Evolutionary conservation across 1,140 invertebrate genomes (phyloP), one percentile per base, ranked within the genome.

Genomic region (Panulirus ornatus): DNA sequence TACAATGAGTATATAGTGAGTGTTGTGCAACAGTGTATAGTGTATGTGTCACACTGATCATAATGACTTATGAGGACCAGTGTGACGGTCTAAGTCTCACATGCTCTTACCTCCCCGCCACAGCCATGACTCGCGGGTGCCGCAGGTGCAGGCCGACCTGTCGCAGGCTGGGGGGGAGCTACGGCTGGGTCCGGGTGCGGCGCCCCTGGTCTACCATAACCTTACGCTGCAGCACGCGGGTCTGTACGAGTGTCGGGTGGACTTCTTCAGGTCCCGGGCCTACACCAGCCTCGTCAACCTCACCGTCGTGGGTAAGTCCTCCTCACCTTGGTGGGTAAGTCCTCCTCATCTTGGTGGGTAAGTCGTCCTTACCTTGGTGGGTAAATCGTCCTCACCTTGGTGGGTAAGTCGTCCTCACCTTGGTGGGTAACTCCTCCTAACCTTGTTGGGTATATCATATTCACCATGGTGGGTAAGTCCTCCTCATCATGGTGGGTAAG

Each of bases 241-340:
- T 0, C 22, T 86, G 27, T 86, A 86, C 71, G 84, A 86, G 84
- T 86, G 84, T 47, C 34, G 73, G 9, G 71, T 86, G 9, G 84
- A 86, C 38, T 86, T 86, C 73, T 86, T 73, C 84, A 78, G 30
- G 19, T 86, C 84, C 0, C 84, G 71, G 30, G 70, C 73, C 30
- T 47, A 86, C 47, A 58, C 44, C 19, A 86, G 73, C 30, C 51
- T 51, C 44, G 84, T 86, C 27, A 75, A 76, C 42, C 71, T 86
- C 0, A 76, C 73, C 19, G 84, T 86, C 9, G 54, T 82, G 22
- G 54, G 58, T 66, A 16, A 83, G 51, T 83, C 22, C 14, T 40
- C n/a, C 16, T 84, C 0, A 54, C 40, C 22, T 54, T 85, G 27
- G n/a, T 82, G 19, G 27, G 34, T 58, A 27, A 82, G 47, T 58